Evolutionary conservation across 2,113 vertebrate genomes (phyloP).

Genomic region (Ariopsis seemanni): DNA sequence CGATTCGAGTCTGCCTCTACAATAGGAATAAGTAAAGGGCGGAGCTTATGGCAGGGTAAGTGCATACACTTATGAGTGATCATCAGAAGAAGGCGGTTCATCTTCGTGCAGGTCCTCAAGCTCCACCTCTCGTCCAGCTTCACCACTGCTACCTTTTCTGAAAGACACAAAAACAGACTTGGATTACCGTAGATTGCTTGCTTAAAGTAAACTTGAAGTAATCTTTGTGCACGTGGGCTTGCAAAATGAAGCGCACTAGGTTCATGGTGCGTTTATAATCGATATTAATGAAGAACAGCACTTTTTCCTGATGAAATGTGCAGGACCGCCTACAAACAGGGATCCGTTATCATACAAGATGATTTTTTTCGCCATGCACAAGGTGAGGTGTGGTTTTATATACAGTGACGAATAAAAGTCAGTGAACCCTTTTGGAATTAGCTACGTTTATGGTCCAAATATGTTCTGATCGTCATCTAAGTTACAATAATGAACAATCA

Average conservation of each 20-base stretch:
- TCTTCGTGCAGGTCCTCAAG: constrained; percentile 78
- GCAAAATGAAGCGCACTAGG: not conserved
- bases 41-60: not conserved
- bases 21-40: not conserved
- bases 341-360: not conserved
- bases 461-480: too few species aligned
- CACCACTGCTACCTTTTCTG: constrained; percentile 76
- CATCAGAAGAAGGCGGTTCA: constrained; percentile 63
- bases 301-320: not conserved
- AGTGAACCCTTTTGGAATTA: not conserved
- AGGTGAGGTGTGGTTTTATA: not conserved
- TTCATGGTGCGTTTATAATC: not conserved
- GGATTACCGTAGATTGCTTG: not conserved
- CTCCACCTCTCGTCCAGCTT: constrained; percentile 71
- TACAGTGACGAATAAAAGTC: not conserved
- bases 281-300: not conserved
- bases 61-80: constrained; percentile 20
- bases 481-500: too few species aligned
- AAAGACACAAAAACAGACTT: constrained; percentile 23
- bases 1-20: not conserved
- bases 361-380: not conserved
- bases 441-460: too few species aligned
- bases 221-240: too few species aligned
- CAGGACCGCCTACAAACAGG: not conserved
- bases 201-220: not conserved